A percentile compares a stretch with the other conserved stretches of the same genome.
Conservation (phyloP, 2,888 invertebrate genomes). For the Pyrgus malvae region DNA sequence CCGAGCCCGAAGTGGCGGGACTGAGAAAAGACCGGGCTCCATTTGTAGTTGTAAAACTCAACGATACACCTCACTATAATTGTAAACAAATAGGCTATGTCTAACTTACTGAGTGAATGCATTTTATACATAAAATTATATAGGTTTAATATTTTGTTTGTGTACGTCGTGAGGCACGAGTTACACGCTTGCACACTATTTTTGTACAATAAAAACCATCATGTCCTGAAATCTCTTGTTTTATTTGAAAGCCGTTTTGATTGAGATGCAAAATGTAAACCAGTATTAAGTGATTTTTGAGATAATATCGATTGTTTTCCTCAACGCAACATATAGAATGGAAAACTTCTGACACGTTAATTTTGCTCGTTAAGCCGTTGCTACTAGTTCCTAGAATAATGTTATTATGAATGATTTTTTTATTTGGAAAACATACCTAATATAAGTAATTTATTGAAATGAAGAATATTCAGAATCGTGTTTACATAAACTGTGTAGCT, state of each 20-base stretch:
- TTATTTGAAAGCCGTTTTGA: slow-evolving; percentile 50
- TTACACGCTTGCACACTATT: slow-evolving; percentile 81
- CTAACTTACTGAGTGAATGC: slow-evolving; percentile 78
- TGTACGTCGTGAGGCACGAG: slow-evolving; percentile 77
- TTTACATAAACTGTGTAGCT: slow-evolving; percentile 56
- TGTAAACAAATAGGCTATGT: slow-evolving; percentile 76
- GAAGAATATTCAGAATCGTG: slow-evolving; percentile 39
- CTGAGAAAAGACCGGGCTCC: slow-evolving; percentile 54
- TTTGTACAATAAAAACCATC: slow-evolving; percentile 82
- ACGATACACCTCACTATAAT: slow-evolving; percentile 69
- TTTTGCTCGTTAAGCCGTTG: slow-evolving; percentile 12
- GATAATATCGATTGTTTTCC: slow-evolving; percentile 12
- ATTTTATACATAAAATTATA: slow-evolving; percentile 75
- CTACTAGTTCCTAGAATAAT: neutral
- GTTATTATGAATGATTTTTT: no score
- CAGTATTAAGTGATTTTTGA: neutral
- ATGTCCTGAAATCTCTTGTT: slow-evolving; percentile 75
- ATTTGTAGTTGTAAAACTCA: slow-evolving; percentile 74
- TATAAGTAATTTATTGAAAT: slow-evolving; percentile 5
- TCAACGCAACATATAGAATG: neutral
- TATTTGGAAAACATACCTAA: neutral
- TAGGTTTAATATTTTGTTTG: slow-evolving; percentile 76
- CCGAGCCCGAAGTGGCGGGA: slow-evolving; percentile 59
- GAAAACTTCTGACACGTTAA: slow-evolving; percentile 18
- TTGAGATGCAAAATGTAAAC: neutral